These are phyloP conservation scores for Drosophila orosa DNA, from an alignment of 1,140 invertebrate species.

Conservation along the genomic window DNA sequence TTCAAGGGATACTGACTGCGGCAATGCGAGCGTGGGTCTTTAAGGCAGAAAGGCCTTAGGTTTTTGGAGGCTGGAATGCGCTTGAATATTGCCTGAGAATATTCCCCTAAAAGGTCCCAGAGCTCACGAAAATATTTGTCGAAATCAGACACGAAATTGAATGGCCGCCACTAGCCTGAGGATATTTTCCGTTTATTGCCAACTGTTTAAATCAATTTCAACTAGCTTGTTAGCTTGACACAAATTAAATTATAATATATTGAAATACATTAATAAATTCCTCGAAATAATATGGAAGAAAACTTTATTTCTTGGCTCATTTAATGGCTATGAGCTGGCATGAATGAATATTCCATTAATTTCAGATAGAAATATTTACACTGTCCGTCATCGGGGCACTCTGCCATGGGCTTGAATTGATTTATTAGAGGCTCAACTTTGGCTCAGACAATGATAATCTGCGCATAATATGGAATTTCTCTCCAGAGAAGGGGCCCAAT, in stretches of 20 bases:
- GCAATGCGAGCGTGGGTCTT: constrained; percentile 10
- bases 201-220: neutral
- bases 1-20: constrained; percentile 24
- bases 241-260: neutral
- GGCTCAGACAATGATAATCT: constrained; percentile 39
- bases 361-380: constrained; percentile 6
- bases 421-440: constrained; percentile 31
- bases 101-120: constrained; percentile 2
- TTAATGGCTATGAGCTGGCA: neutral
- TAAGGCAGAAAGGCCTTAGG: constrained; percentile 8
- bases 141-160: constrained; percentile 32
- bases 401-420: constrained; percentile 13
- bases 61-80: constrained; percentile 7
- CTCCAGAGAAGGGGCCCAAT: constrained; percentile 10
- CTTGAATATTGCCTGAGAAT: neutral
- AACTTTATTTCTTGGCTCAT: neutral
- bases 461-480: constrained; percentile 31
- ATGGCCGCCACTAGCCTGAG: neutral
- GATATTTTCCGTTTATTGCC: neutral
- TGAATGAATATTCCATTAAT: constrained; percentile 11
- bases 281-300: neutral
- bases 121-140: constrained; percentile 24
- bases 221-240: neutral
- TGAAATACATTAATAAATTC: neutral
- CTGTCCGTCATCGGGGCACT: constrained; percentile 5